Conservation (phyloP, 2,113 vertebrate genomes). For the Cathartes aura region DNA sequence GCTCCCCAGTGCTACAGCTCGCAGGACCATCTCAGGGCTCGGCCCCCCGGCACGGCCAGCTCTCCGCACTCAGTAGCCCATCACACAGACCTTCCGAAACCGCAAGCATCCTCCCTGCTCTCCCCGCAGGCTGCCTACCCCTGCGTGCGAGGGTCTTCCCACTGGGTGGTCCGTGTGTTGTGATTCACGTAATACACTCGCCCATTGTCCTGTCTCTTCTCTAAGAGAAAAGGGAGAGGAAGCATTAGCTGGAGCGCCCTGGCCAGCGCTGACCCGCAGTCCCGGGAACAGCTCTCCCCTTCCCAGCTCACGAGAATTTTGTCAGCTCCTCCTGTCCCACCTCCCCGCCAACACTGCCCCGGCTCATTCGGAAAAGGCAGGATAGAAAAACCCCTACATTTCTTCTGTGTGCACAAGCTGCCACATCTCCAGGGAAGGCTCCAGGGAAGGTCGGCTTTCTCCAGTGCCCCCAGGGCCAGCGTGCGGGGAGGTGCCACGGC, state of each 20-base stretch:
- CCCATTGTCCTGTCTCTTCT: slow-evolving; percentile 97
- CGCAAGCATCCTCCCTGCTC: background rate
- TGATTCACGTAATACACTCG: slow-evolving; percentile 99
- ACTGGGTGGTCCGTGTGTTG: slow-evolving; percentile 97
- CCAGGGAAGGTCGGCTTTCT: background rate
- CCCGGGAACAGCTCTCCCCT: background rate
- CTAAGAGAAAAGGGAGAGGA: slow-evolving; percentile 68
- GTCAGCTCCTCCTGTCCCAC: background rate
- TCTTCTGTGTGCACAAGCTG: background rate
- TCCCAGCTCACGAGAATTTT: background rate
- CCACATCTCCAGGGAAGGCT: background rate
- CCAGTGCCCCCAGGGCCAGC: background rate
- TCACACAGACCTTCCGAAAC: background rate
- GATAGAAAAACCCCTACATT: background rate
- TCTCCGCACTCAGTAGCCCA: background rate
- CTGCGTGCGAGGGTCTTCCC: slow-evolving; percentile 97
- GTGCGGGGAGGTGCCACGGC: background rate
- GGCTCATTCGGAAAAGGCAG: background rate
- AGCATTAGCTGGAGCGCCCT: background rate
- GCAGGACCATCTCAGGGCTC: too few species aligned
- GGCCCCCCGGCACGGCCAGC: rapidly evolving
- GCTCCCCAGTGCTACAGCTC: background rate
- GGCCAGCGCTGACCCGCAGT: background rate
- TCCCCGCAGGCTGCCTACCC: slow-evolving; percentile 79
- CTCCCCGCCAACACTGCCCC: rapidly evolving